Percentiles rank a stretch among this genome's conserved stretches.
phyloP scores from a whole-genome alignment of 2,888 invertebrate genomes.

The Torymus texanus region DNA sequence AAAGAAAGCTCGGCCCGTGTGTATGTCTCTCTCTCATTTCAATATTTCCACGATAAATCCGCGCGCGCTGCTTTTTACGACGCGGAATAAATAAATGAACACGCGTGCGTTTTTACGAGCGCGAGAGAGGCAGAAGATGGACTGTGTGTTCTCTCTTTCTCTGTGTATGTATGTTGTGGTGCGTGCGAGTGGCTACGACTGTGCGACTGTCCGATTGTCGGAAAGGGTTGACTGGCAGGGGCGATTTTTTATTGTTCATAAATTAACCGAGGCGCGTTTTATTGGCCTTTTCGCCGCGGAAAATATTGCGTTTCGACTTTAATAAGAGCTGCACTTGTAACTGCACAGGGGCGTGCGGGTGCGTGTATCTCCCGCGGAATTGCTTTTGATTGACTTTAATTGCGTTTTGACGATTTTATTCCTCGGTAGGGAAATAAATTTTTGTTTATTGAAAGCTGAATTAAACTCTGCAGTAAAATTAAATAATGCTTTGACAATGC shows the following conservation, averaged over 20 bases:
- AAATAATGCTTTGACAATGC: too few relatives aligned
- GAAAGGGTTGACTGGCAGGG: constrained; percentile 11
- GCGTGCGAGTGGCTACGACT: neutral
- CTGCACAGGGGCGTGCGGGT: too few relatives aligned
- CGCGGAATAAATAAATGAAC: constrained; percentile 69
- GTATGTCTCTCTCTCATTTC: constrained; percentile 66
- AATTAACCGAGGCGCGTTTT: constrained; percentile 38
- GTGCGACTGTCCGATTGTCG: constrained; percentile 59
- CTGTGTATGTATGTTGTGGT: too few relatives aligned
- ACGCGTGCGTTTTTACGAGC: constrained; percentile 65
- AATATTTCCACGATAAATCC: constrained; percentile 73
- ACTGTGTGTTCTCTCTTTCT: neutral
- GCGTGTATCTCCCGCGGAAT: too few relatives aligned
- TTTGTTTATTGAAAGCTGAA: too few relatives aligned
- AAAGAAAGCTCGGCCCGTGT: constrained; percentile 25
- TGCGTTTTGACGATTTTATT: too few relatives aligned
- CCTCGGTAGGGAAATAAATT: too few relatives aligned
- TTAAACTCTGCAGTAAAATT: too few relatives aligned
- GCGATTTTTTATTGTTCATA: constrained; percentile 53
- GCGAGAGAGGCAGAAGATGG: constrained; percentile 46
- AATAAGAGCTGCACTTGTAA: too few relatives aligned
- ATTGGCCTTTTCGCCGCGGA: neutral
- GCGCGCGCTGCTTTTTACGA: constrained; percentile 68
- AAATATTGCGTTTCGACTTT: neutral
- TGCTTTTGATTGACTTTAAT: too few relatives aligned